Evolutionary conservation across 1,140 invertebrate genomes (phyloP).

Genomic region (Antheraea mylitta): DNA sequence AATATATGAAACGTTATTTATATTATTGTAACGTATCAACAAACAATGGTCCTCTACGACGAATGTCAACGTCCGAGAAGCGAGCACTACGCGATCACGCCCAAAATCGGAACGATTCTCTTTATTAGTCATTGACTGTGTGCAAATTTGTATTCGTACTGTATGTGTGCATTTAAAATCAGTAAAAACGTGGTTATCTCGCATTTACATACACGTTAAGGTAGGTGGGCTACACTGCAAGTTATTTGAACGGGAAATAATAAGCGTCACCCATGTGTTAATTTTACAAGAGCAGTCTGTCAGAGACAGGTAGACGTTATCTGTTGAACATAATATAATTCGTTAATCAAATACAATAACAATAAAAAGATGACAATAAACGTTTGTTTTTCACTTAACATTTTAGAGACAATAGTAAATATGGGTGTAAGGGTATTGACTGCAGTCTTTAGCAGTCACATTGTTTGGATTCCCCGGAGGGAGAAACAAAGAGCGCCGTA

Average conservation of each 20-base stretch:
- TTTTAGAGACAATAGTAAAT: slow-evolving; percentile 32
- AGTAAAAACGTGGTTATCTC: too few relatives aligned
- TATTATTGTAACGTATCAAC: background rate
- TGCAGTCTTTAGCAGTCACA: slow-evolving; percentile 29
- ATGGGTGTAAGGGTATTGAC: slow-evolving; percentile 45
- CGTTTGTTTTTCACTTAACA: slow-evolving; percentile 27
- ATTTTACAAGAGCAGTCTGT: too few relatives aligned
- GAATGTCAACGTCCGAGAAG: slow-evolving; percentile 39
- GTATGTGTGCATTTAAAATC: background rate
- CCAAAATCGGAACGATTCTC: slow-evolving; percentile 40
- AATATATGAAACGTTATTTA: slow-evolving; percentile 5
- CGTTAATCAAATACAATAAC: slow-evolving; percentile 26
- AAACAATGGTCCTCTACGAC: slow-evolving; percentile 19
- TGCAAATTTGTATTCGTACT: slow-evolving; percentile 24
- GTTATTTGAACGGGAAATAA: too few relatives aligned
- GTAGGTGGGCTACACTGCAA: too few relatives aligned
- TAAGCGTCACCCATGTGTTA: too few relatives aligned
- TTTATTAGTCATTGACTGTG: slow-evolving; percentile 36
- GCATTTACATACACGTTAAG: too few relatives aligned
- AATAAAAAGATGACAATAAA: slow-evolving; percentile 11
- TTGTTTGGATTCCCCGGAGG: slow-evolving; percentile 38
- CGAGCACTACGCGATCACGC: slow-evolving; percentile 25
- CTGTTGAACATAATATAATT: slow-evolving; percentile 14
- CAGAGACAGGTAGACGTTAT: background rate
- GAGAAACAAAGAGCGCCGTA: slow-evolving; percentile 33